Evolutionary conservation across 2,113 vertebrate species (phyloP), one percentile per base, ranked within the genome.

Genomic region (Urocynchramus pylzowi): DNA sequence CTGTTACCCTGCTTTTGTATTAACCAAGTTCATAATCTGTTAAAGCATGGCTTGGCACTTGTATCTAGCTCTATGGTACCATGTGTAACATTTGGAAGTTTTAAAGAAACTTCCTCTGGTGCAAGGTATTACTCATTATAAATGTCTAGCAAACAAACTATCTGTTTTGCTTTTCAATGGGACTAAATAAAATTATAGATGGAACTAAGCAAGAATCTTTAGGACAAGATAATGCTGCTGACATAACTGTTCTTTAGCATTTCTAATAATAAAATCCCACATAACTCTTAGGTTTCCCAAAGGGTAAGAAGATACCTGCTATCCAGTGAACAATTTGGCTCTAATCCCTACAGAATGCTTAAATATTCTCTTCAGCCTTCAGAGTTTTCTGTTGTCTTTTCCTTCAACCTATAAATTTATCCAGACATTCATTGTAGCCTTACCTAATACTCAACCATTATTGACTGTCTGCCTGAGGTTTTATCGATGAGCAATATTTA

Each of bases 401-500:
- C 33, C 52, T 89, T 35, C 30, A 24, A 47, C 22, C 57, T 56
- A 76, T 93, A 94, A 52, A 94, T 91, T 89, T 87, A 82, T 64
- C 14, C 83, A 91, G 69, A 65, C n/a, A 49, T 76, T 82, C 10
- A 3, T 26, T 73, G 61, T 68, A 93, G 80, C 42, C 77, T 89
- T 87, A 91, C 69, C 77, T 89, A 84, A 76, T 95, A 94, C 82
- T 87, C 82, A 90, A 37, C 85, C 16, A 23, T 85, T 94, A 85
- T 93, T 85, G 96, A 96, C 31, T 0, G 1, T 63, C 84, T 89
- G 52, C 77, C 93, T 93, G 78, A 88, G 82, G 82, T 91, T 96
- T 96, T 91, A 93, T 91, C 0, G 67, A 94, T 80, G 42, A 69
- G 39, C 33, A 74, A 35, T 70, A 91, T 94, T 95, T 95, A 91